phyloP scores from a whole-genome alignment of 35 echinoderm and acorn worm species.

The Amphiura filiformis region DNA sequence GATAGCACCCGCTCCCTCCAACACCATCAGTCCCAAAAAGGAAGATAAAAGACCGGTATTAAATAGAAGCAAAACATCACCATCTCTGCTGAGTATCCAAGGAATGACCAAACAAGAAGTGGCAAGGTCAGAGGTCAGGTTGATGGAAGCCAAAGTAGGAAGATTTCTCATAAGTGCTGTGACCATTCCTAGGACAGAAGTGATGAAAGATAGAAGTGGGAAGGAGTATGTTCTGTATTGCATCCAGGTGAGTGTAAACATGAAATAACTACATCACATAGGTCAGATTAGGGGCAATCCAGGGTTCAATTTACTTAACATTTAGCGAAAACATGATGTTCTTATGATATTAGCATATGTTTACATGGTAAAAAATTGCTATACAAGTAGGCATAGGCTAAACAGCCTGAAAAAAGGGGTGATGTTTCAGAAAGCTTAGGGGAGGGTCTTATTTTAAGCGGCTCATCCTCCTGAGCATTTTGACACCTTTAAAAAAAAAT shows the following conservation, averaged over 20 bases:
- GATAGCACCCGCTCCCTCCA: neutral
- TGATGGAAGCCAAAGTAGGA: neutral
- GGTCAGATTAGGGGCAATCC: no score
- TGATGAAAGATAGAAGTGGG: neutral
- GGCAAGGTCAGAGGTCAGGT: neutral
- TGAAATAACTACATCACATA: no score
- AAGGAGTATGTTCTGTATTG: constrained; percentile 1
- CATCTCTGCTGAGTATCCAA: neutral
- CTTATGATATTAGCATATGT: no score
- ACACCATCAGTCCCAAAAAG: neutral
- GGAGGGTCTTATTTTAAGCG: no score
- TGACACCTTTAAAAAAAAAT: no score
- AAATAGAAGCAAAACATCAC: neutral
- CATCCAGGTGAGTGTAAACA: neutral
- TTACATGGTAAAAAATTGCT: no score
- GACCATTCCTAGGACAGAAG: neutral
- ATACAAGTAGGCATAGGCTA: no score
- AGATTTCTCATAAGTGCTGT: neutral
- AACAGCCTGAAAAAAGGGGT: no score
- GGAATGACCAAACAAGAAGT: neutral
- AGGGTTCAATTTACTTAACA: no score
- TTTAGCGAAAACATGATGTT: no score
- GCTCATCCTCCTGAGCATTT: no score
- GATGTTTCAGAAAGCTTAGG: no score
- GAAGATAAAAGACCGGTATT: neutral